Base-by-base conservation (phyloP, 2,113 vertebrate species). In the Pterocles gutturalis region DNA sequence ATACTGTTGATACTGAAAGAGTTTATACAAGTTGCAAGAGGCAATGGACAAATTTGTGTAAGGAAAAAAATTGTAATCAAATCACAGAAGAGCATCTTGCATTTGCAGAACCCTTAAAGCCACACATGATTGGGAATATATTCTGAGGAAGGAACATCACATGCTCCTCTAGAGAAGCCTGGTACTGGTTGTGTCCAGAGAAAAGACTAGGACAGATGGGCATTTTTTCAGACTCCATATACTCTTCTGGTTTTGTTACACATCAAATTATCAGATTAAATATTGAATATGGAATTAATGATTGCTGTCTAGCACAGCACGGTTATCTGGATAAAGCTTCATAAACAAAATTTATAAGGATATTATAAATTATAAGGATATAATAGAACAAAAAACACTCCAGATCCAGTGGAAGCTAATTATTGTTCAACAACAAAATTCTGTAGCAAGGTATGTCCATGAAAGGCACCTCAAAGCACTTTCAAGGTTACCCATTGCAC, bases 161-260 rank as follows among this genome's bases (percentile, higher is more conserved):
- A 58, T 0, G 0, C 3, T 25, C 7, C 16, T 46, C 36, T 60
- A 28, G 0, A 51, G 28, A 61, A 67, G 11, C 33, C 21, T 28
- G 9, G 19, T 48, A 76, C 9, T 55, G 25, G 11, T 24, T 82
- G 43, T 34, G 48, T 38, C 15, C 90, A 31, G 17, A 89, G 38
- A 17, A 79, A 79, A 64, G 33, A 92, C n/a, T 45, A 58, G 24
- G 43, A 5, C 58, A 85, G 34, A 41, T 6, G 5, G 43, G 54
- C 7, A 1, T 41, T 28, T 84, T 41, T 85, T 46, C 49, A 87
- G 38, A 94, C 13, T 29, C 12, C 54, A 17, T 17, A 31, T n/a
- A 19, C 18, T 60, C 24, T 41, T 85, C 64, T 81, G 22, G 1
- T 84, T 84, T 75, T 78, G 60, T 70, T 84, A 87, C 43, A 83